Evolutionary conservation across 2,888 invertebrate species (phyloP), one percentile per base, ranked within the genome.

Genomic region (Caenorhabditis imperialis): DNA sequence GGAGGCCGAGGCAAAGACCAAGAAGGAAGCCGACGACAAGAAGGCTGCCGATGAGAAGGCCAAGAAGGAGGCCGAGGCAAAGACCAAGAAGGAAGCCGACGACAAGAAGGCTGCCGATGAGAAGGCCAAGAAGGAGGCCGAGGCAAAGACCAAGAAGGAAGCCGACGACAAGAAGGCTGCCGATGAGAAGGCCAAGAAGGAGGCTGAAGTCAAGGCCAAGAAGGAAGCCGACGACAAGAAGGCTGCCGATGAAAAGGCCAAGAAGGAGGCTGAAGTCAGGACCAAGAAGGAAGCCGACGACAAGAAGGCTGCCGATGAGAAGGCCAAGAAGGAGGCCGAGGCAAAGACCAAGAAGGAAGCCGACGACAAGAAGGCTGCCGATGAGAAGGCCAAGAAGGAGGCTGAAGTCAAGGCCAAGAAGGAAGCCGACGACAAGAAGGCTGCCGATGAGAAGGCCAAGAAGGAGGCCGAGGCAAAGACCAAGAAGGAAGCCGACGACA

Each of bases 191-290:
- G 44, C 18, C 20, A 35, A 20, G 22, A 63, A 3, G 53, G 38
- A 45, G 1, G 25, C 27, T 30, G 30, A 51, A 30, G 44, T 51
- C 33, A 53, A 42, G 58, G 44, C 18, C 18, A 35, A 20, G 16
- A 63, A 3, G 53, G 38, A 45, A 2, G 47, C 44, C 18, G 67
- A 67, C n/a, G 45, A 70, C 25, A 16, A 53, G 50, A 45, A 53
- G 22, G 23, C 23, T 14, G 25, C 27, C 30, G 30, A 51, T 25
- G 44, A 42, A 23, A 53, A 42, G 58, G 44, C 18, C 20, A 35
- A 20, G 22, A 63, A 3, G 53, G 38, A 45, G 1, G 25, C 27
- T 30, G 30, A 51, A 25, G 44, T 51, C 23, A 53, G 35, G 58
- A 48, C 18, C 18, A 35, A 20, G 22, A 63, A 3, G 53, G 38